Conservation (phyloP, 2,888 invertebrate species). For the Morpho achilles region DNA sequence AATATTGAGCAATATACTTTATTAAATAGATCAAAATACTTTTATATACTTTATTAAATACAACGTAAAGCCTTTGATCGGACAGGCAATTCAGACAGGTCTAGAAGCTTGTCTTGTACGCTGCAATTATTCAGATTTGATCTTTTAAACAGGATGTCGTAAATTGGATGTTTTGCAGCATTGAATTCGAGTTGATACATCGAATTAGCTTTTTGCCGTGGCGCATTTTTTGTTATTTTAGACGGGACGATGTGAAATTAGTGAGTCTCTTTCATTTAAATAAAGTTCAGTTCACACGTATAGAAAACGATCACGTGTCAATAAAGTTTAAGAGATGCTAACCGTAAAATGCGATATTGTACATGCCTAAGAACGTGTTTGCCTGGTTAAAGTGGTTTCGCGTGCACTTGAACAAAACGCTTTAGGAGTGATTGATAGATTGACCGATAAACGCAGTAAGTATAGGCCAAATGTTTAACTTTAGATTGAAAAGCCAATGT, state of each 20-base stretch:
- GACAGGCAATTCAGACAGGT: slow-evolving; percentile 30
- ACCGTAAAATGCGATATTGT: not conserved
- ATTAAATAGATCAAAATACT: slow-evolving; percentile 31
- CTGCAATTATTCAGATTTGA: slow-evolving; percentile 58
- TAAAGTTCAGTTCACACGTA: not conserved
- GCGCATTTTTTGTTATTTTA: slow-evolving; percentile 27
- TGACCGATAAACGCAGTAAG: slow-evolving; percentile 33
- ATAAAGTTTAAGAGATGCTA: no score
- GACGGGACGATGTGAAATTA: slow-evolving; percentile 27
- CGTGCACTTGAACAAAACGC: slow-evolving; percentile 33
- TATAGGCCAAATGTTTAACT: slow-evolving; percentile 20
- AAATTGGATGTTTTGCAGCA: slow-evolving; percentile 43
- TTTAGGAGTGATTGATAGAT: slow-evolving; percentile 32
- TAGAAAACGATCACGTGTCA: slow-evolving; percentile 5
- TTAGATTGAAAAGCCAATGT: slow-evolving; percentile 31
- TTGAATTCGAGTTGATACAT: slow-evolving; percentile 31
- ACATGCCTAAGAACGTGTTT: slow-evolving; percentile 29
- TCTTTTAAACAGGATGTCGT: slow-evolving; percentile 58
- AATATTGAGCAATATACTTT: slow-evolving; percentile 2
- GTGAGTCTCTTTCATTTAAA: slow-evolving; percentile 23
- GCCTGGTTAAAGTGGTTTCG: slow-evolving; percentile 34
- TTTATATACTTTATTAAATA: slow-evolving; percentile 16
- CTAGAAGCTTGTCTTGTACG: slow-evolving; percentile 35
- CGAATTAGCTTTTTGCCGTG: slow-evolving; percentile 31
- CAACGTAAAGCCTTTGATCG: slow-evolving; percentile 28